These are phyloP conservation scores for Agriopis aurantiaria DNA, from an alignment of 2,888 invertebrate genomes.

Conservation along the genomic window DNA sequence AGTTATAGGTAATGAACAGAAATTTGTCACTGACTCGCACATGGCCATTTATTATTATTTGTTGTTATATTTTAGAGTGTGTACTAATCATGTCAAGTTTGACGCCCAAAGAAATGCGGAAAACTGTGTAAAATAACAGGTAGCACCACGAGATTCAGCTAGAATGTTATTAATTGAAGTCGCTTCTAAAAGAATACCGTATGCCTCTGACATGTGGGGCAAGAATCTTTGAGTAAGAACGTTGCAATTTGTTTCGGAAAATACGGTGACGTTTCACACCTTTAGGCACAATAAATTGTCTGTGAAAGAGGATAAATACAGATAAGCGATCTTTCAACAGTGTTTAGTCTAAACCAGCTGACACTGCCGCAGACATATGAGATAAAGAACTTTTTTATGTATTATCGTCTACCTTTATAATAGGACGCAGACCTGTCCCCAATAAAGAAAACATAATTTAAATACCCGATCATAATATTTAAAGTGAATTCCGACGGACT, in stretches of 20 bases:
- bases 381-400: neutral
- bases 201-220: slow-evolving; percentile 45
- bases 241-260: slow-evolving; percentile 35
- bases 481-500: slow-evolving; percentile 34
- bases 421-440: neutral
- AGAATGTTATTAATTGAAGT: slow-evolving; percentile 44
- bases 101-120: too few species aligned
- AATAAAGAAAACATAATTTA: neutral
- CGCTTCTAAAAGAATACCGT: slow-evolving; percentile 11
- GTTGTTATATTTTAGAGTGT: too few species aligned
- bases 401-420: neutral
- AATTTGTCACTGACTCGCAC: too few species aligned
- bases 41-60: too few species aligned
- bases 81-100: too few species aligned
- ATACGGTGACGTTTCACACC: slow-evolving; percentile 31
- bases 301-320: slow-evolving; percentile 4
- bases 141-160: slow-evolving; percentile 45
- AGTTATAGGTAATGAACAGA: too few species aligned
- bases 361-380: neutral
- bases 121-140: slow-evolving; percentile 38
- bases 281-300: slow-evolving; percentile 24
- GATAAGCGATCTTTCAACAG: slow-evolving; percentile 4
- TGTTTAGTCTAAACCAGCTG: neutral
- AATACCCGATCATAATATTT: slow-evolving; percentile 24
- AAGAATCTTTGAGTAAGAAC: slow-evolving; percentile 45